phyloP scores from a whole-genome alignment of 2,888 invertebrate species.

The Pegoplata infirma region DNA sequence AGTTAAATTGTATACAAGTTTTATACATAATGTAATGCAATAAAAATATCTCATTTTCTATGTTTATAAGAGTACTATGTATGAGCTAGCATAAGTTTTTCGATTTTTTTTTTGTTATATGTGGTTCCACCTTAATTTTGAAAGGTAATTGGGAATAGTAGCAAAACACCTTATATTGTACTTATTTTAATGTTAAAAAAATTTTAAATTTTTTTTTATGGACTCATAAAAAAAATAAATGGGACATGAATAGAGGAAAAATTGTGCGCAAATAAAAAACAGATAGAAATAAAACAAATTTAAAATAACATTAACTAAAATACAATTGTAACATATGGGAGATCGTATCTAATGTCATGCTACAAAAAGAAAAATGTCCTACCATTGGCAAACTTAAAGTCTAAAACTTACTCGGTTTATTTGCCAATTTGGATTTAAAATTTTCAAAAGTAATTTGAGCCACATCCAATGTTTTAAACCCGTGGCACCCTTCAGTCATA shows the following conservation, averaged over 20 bases:
- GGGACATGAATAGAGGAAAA: constrained; percentile 22
- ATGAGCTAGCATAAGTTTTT: not conserved
- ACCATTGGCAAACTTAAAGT: no score
- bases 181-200: not conserved
- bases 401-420: no score
- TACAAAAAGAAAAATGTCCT: no score
- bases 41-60: constrained; percentile 63
- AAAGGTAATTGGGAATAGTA: not conserved
- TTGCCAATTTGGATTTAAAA: no score
- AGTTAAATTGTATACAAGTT: constrained; percentile 61
- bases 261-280: no score
- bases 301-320: constrained; percentile 44
- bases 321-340: constrained; percentile 22
- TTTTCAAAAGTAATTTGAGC: no score
- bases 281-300: constrained; percentile 23
- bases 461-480: no score
- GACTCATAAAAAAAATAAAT: constrained; percentile 48
- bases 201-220: not conserved
- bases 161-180: not conserved
- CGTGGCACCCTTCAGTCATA: no score
- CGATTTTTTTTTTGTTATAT: not conserved
- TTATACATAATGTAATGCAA: constrained; percentile 59
- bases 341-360: no score
- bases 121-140: not conserved
- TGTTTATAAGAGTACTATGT: constrained; percentile 9